phyloP scores from a whole-genome alignment of 1,140 invertebrate species.

The Atopsyche davidsoni region DNA sequence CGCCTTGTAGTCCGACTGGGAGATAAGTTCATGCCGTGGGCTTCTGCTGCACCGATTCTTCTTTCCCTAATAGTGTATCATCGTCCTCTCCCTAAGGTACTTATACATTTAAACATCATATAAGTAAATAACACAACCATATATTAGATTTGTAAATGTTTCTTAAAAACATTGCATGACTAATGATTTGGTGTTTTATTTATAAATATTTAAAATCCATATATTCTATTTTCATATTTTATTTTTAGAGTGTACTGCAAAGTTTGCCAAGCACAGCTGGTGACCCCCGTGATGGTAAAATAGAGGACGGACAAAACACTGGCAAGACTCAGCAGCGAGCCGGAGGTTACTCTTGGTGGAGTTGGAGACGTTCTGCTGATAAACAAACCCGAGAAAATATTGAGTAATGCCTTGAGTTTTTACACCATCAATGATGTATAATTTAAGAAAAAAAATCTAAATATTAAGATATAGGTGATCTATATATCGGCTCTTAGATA shows the following conservation, averaged over 20 bases:
- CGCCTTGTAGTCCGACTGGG: slow-evolving; percentile 83
- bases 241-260: slow-evolving; percentile 38
- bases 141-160: slow-evolving; percentile 11
- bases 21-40: slow-evolving; percentile 85
- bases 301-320: slow-evolving; percentile 32
- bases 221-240: too few species aligned
- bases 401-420: too few species aligned
- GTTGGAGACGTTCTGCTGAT: slow-evolving; percentile 59
- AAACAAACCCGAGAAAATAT: slow-evolving; percentile 30
- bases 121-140: not conserved
- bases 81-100: slow-evolving; percentile 66
- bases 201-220: slow-evolving; percentile 7
- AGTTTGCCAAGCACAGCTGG: slow-evolving; percentile 36
- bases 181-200: not conserved
- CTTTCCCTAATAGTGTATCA: slow-evolving; percentile 79
- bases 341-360: slow-evolving; percentile 60
- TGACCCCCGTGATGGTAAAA: slow-evolving; percentile 33
- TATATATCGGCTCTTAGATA: too few species aligned
- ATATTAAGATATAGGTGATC: too few species aligned
- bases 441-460: too few species aligned
- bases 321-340: slow-evolving; percentile 38
- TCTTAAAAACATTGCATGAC: slow-evolving; percentile 27
- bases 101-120: slow-evolving; percentile 15
- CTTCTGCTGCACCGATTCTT: slow-evolving; percentile 79
- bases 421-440: too few species aligned